Conservation (phyloP, 1,140 invertebrate species). For the Agrypnia vestita region DNA sequence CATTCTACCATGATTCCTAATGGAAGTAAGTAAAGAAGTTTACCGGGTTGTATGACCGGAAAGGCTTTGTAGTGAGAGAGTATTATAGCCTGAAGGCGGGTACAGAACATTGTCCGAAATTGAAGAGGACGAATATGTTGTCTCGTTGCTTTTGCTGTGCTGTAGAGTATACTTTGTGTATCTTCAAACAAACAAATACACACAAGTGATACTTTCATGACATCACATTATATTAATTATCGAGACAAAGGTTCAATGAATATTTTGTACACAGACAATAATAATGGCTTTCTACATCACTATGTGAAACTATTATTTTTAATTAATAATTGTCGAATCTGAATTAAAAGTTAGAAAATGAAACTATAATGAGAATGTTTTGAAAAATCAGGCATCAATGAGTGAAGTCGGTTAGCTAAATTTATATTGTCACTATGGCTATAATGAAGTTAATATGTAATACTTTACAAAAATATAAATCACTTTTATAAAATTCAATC, state of each 20-base stretch:
- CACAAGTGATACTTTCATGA: background rate
- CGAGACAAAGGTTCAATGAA: background rate
- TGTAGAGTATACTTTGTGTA: constrained; percentile 71
- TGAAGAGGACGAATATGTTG: constrained; percentile 67
- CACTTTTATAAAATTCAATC: too few relatives aligned
- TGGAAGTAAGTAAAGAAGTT: constrained; percentile 31
- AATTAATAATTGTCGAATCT: too few relatives aligned
- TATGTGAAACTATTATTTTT: too few relatives aligned
- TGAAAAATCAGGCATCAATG: too few relatives aligned
- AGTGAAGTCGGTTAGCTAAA: too few relatives aligned
- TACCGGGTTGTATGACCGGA: constrained; percentile 66
- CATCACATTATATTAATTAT: background rate
- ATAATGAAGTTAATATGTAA: too few relatives aligned
- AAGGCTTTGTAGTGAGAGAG: constrained; percentile 57
- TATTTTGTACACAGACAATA: too few relatives aligned
- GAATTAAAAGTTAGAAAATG: too few relatives aligned
- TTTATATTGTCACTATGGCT: too few relatives aligned
- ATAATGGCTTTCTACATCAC: too few relatives aligned
- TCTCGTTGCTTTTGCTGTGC: constrained; percentile 69
- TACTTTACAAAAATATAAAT: too few relatives aligned
- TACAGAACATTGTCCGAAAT: constrained; percentile 64
- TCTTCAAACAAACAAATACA: constrained; percentile 61
- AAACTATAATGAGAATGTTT: too few relatives aligned
- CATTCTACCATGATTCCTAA: constrained; percentile 2
- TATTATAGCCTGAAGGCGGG: constrained; percentile 63